phyloP scores from a whole-genome alignment of 1,140 invertebrate species.

The Heliothis subflexa region DNA sequence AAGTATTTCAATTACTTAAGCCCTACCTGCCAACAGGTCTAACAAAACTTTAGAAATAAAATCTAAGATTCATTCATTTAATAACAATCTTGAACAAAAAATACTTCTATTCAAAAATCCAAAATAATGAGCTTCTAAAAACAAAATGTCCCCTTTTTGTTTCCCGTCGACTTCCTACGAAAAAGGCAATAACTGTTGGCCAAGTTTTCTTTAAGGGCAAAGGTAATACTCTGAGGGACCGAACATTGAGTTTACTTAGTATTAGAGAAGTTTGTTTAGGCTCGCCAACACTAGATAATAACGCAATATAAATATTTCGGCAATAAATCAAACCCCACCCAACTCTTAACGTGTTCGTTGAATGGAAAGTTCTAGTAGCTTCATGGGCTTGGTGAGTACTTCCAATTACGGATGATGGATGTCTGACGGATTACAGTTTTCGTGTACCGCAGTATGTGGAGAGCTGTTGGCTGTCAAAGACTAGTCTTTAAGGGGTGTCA shows the following conservation, averaged over 20 bases:
- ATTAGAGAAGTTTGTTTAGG: conserved; percentile 75
- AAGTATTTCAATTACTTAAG: conserved; percentile 10
- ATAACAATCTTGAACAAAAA: not conserved
- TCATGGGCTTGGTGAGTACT: not conserved
- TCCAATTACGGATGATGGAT: conserved; percentile 28
- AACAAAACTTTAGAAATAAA: not conserved
- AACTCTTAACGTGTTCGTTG: not conserved
- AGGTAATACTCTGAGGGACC: conserved; percentile 71
- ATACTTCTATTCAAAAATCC: conserved; percentile 39
- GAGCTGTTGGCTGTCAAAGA: not conserved
- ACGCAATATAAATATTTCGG: conserved; percentile 72
- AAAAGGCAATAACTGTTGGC: conserved; percentile 68
- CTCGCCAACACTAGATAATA: conserved; percentile 73
- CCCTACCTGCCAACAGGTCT: not conserved
- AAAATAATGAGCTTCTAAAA: conserved; percentile 57
- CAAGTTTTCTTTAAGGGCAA: conserved; percentile 62
- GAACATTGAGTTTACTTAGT: conserved; percentile 74
- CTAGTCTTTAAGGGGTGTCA: conserved; percentile 1
- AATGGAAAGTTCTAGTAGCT: not conserved
- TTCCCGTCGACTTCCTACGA: conserved; percentile 57
- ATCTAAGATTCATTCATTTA: not conserved
- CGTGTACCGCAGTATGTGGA: not conserved
- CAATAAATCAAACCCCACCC: conserved; percentile 25
- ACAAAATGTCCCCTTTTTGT: conserved; percentile 59
- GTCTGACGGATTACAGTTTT: conserved; percentile 1